phyloP scores from a whole-genome alignment of 2,113 vertebrate species.

The Ictalurus punctatus region DNA sequence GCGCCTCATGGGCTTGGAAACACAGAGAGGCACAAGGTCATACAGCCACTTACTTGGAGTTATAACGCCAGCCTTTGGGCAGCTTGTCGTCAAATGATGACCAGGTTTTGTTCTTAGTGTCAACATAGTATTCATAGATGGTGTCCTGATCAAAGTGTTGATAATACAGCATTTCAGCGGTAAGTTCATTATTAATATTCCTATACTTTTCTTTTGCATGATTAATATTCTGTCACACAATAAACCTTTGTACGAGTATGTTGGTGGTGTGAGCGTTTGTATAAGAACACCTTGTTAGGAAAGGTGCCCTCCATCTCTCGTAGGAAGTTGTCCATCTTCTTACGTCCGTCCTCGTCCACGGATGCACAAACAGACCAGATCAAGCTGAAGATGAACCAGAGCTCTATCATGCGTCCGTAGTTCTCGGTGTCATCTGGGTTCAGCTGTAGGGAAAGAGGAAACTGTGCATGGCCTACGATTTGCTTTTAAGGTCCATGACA shows the following conservation, averaged over 20 bases:
- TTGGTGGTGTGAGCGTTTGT: background rate
- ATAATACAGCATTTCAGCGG: slow-evolving; percentile 18
- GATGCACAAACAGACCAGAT: slow-evolving; percentile 88
- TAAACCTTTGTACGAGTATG: background rate
- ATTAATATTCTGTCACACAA: background rate
- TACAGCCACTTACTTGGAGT: slow-evolving; percentile 72
- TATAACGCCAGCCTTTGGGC: slow-evolving; percentile 81
- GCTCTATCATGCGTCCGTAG: slow-evolving; percentile 73
- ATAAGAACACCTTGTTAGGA: slow-evolving; percentile 79
- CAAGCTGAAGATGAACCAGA: slow-evolving; percentile 86
- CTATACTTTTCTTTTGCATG: background rate
- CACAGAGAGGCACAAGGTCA: background rate
- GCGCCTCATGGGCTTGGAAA: slow-evolving; percentile 17
- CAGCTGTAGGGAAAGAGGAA: slow-evolving; percentile 64
- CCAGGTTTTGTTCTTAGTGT: slow-evolving; percentile 81
- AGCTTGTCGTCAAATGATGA: slow-evolving; percentile 83
- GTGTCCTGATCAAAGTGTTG: slow-evolving; percentile 75
- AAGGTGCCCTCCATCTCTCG: slow-evolving; percentile 83
- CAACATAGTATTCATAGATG: slow-evolving; percentile 85
- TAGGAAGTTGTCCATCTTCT: slow-evolving; percentile 82
- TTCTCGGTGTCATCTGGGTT: slow-evolving; percentile 73
- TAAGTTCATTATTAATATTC: background rate
- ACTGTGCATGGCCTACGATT: background rate
- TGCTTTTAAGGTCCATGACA: background rate
- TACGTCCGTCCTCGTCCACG: slow-evolving; percentile 84